Base-by-base conservation (phyloP, 2,797 vertebrate species). In the Scomberomorus guttatus region DNA sequence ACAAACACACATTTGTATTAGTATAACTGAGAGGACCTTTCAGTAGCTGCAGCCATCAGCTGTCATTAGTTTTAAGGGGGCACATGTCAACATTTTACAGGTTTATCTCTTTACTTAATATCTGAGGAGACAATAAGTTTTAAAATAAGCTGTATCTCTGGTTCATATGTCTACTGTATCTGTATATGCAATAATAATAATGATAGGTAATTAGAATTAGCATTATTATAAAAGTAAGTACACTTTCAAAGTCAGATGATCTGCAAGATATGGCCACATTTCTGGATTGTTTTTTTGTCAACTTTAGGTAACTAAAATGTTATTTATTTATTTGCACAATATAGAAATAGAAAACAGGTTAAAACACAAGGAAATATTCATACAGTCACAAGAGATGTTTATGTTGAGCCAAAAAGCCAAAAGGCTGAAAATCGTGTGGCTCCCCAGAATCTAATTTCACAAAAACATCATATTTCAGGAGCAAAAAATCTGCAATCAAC, bases 1-100 rank as follows among this genome's bases (percentile, higher is more conserved):
- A 89, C 24, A 90, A 65, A 83, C 4, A 71, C 27, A 78, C 3
- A 14, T 34, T 48, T 27, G 69, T 15, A 55, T 72, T 58, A 63
- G 22, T 58, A 20, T 39, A 60, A 62, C 34, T 55, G 58, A 65
- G 29, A 15, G n/a, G 46, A 24, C 13, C 1, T 14, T 55, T 37
- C 32, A 29, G 50, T 42, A 39, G 50, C 57, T 52, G 17, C 18
- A 14, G 44, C 17, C n/a, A 51, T 63, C 63, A 72, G 24, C 66
- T 32, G 29, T 32, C 29, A 32, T 32, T 32, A 6, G 27, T 29
- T 29, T 5, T 11, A 27, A 25, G 25, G 50, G 64, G 14, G 17
- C 13, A 32, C 5, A 32, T 32, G 29, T 32, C 29, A 68, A 50
- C 62, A 46, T 39, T 39, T 37, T 37, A 18, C 27, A 51, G 61